Evolutionary conservation across 2,113 vertebrate genomes (phyloP).

Genomic region (Bambusicola thoracicus): DNA sequence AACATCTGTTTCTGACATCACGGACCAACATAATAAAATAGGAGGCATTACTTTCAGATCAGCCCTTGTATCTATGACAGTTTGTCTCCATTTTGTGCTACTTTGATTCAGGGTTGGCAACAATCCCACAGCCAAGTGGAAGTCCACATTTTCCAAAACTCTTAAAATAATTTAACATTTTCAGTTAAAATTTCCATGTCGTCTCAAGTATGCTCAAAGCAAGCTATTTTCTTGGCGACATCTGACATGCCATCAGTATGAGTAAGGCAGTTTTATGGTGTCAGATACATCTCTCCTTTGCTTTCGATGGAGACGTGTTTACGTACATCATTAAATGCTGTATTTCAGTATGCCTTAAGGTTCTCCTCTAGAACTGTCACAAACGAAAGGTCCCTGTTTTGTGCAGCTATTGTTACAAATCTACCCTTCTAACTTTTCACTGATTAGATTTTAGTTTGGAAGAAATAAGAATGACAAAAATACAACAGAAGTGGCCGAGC

Average conservation of each 20-base stretch:
- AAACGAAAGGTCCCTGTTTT: not conserved
- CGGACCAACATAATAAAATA: no score
- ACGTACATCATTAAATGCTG: conserved; percentile 25
- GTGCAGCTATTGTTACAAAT: not conserved
- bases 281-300: not conserved
- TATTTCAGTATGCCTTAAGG: not conserved
- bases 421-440: conserved; percentile 13
- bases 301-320: not conserved
- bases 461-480: conserved; percentile 22
- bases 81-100: not conserved
- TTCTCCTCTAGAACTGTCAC: not conserved
- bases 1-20: no score
- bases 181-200: not conserved
- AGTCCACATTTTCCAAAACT: not conserved
- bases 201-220: not conserved
- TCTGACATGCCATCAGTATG: not conserved
- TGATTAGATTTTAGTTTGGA: not conserved
- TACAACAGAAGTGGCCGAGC: not conserved
- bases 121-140: not conserved
- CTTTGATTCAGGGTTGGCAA: not conserved
- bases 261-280: not conserved
- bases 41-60: no score
- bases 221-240: conserved; percentile 21
- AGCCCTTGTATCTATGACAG: not conserved
- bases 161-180: not conserved